phyloP scores from a whole-genome alignment of 1,140 invertebrate species.

The Drosophila saltans region DNA sequence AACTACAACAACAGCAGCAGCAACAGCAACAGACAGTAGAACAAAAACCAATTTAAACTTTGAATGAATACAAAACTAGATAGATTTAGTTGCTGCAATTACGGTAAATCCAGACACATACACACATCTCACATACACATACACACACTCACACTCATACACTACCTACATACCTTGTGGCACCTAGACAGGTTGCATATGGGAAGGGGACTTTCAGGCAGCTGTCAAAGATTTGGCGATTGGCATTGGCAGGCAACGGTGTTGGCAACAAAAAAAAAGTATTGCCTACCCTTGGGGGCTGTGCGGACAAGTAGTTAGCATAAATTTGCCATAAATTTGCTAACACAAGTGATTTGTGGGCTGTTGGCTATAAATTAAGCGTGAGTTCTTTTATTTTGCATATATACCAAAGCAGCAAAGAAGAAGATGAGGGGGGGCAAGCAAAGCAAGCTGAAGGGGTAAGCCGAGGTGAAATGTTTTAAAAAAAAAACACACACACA shows the following conservation, averaged over 20 bases:
- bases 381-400: slow-evolving; percentile 69
- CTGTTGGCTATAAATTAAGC: slow-evolving; percentile 71
- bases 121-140: slow-evolving; percentile 7
- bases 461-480: slow-evolving; percentile 4
- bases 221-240: slow-evolving; percentile 72
- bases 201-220: slow-evolving; percentile 22
- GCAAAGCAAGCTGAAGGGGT: not conserved
- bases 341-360: slow-evolving; percentile 78
- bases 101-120: slow-evolving; percentile 18
- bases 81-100: slow-evolving; percentile 59
- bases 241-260: slow-evolving; percentile 32
- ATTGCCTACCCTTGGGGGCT: slow-evolving; percentile 38
- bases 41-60: slow-evolving; percentile 76
- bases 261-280: slow-evolving; percentile 20
- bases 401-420: slow-evolving; percentile 29
- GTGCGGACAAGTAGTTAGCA: slow-evolving; percentile 75
- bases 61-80: slow-evolving; percentile 48
- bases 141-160: not conserved
- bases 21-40: slow-evolving; percentile 35
- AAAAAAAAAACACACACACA: not conserved
- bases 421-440: not conserved
- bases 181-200: slow-evolving; percentile 47
- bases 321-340: slow-evolving; percentile 82
- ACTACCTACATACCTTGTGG: not conserved
- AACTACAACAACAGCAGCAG: slow-evolving; percentile 15